Percentiles rank a stretch among this genome's conserved stretches.
These are phyloP conservation scores for Dromius quadrimaculatus DNA, from an alignment of 2,888 invertebrate genomes.

Conservation along the genomic window DNA sequence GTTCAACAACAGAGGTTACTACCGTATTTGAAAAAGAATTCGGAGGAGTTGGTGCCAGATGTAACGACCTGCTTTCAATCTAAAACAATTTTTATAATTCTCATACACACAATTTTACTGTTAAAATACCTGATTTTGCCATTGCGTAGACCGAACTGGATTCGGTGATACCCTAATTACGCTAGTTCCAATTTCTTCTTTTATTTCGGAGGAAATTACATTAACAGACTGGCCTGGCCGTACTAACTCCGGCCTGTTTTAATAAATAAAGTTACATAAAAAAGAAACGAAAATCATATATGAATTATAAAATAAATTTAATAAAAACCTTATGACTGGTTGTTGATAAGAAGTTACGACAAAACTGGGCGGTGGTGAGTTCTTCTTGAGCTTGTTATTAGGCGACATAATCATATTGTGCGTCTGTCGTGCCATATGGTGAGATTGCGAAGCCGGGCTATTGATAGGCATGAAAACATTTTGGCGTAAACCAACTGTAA, in stretches of 20 bases:
- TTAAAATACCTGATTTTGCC: constrained; percentile 45
- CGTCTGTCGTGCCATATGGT: constrained; percentile 56
- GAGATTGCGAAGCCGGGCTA: constrained; percentile 74
- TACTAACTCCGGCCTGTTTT: constrained; percentile 79
- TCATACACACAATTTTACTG: not conserved
- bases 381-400: constrained; percentile 65
- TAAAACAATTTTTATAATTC: constrained; percentile 10
- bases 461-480: constrained; percentile 94
- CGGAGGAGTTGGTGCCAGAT: constrained; percentile 16
- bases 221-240: constrained; percentile 69
- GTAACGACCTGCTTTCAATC: constrained; percentile 41
- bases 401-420: constrained; percentile 52
- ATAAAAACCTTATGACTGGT: constrained; percentile 65
- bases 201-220: constrained; percentile 1
- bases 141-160: constrained; percentile 63
- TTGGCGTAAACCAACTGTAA: constrained; percentile 80
- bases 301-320: constrained; percentile 38
- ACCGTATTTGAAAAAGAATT: constrained; percentile 44
- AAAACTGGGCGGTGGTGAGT: constrained; percentile 65
- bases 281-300: no score
- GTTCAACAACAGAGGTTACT: constrained; percentile 36
- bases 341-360: constrained; percentile 62
- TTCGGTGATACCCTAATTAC: constrained; percentile 88
- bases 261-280: constrained; percentile 48
- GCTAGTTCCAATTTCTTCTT: constrained; percentile 75